phyloP scores from a whole-genome alignment of 2,113 vertebrate species.

The Megaptera novaeangliae region DNA sequence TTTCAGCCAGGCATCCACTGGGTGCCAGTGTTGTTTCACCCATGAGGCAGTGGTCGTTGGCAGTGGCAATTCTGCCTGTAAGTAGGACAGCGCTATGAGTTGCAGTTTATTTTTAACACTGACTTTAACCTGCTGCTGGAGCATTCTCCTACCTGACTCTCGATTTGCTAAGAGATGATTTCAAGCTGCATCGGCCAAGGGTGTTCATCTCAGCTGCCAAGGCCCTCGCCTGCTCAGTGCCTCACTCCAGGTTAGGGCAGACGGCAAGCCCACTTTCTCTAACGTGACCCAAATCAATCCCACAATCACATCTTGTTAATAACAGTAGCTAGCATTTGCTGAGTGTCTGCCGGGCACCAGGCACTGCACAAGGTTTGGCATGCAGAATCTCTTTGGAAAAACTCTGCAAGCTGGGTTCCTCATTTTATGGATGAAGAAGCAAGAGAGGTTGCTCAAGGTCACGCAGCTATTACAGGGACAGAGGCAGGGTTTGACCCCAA shows the following conservation, averaged over 20 bases:
- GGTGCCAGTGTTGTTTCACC: conserved; percentile 73
- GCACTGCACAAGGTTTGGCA: not conserved
- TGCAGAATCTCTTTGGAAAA: not conserved
- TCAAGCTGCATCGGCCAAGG: not conserved
- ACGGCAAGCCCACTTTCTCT: not conserved
- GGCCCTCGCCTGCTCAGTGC: not conserved
- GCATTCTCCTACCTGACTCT: not conserved
- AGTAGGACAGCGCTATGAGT: not conserved
- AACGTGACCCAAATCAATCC: too few species aligned
- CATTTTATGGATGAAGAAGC: not conserved
- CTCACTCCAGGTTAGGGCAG: not conserved
- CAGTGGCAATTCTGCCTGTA: not conserved
- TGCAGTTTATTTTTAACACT: conserved; percentile 13
- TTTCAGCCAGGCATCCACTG: conserved; percentile 67
- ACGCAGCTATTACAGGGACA: not conserved
- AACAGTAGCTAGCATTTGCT: not conserved
- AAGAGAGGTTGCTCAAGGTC: not conserved
- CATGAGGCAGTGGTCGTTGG: not conserved
- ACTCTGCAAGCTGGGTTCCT: not conserved
- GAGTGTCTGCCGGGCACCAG: not conserved
- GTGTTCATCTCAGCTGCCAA: not conserved
- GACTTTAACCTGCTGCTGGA: not conserved
- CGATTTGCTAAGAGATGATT: conserved; percentile 25
- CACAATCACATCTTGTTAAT: not conserved
- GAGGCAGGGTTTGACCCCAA: not conserved